These are phyloP conservation scores for Stylophora pistillata DNA, from an alignment of 64 coral and sea anemone species.

Conservation along the genomic window DNA sequence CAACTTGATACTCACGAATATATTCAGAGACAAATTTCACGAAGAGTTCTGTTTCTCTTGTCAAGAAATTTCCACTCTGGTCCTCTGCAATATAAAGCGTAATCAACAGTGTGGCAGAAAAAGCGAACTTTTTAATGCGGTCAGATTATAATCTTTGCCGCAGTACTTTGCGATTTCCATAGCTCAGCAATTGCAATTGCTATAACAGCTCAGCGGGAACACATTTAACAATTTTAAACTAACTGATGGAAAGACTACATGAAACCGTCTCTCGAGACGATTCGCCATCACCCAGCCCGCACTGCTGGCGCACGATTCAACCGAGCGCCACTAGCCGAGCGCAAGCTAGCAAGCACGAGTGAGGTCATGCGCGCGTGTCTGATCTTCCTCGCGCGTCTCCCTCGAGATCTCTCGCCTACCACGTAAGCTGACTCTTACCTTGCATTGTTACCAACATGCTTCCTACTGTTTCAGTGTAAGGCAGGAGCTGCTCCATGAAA, in stretches of 20 bases:
- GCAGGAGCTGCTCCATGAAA: conserved; percentile 95
- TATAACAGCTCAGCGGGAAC: too few species aligned
- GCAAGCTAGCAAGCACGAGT: too few species aligned
- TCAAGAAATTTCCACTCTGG: conserved; percentile 67
- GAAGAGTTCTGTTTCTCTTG: conserved; percentile 77
- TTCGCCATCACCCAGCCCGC: too few species aligned
- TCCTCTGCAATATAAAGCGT: conserved; percentile 45
- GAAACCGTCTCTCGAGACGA: too few species aligned
- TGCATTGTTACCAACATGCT: conserved; percentile 90
- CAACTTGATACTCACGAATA: conserved; percentile 68
- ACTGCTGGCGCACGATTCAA: too few species aligned
- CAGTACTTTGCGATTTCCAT: too few species aligned
- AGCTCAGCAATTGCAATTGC: too few species aligned
- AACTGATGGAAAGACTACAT: too few species aligned
- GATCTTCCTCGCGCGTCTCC: background rate
- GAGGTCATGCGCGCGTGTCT: too few species aligned
- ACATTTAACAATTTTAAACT: too few species aligned
- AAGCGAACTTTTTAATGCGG: background rate
- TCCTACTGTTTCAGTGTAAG: conserved; percentile 90
- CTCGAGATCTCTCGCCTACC: background rate
- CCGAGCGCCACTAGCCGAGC: too few species aligned
- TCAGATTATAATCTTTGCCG: background rate
- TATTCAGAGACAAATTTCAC: conserved; percentile 79
- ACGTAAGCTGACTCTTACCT: conserved; percentile 24
- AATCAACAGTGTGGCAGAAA: background rate